phyloP scores from a whole-genome alignment of 2,888 invertebrate species.

The Philhelius pedissequus region DNA sequence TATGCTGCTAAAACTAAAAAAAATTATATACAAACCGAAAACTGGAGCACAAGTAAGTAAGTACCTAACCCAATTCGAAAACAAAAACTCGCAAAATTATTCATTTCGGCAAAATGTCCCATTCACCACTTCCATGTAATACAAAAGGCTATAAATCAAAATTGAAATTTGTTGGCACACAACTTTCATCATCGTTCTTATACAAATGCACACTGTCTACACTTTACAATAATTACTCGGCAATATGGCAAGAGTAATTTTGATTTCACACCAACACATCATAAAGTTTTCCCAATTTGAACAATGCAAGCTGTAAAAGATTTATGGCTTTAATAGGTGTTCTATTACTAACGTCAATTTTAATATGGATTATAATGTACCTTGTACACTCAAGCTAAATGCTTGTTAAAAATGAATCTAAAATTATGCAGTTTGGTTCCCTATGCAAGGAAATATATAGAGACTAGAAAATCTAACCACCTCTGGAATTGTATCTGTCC shows the following conservation, averaged over 20 bases:
- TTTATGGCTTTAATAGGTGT: slow-evolving; percentile 10
- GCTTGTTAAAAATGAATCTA: slow-evolving; percentile 3
- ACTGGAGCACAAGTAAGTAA: neutral
- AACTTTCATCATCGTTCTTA: neutral
- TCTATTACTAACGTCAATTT: neutral
- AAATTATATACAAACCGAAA: neutral
- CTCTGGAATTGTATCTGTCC: neutral
- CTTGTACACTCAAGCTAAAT: neutral
- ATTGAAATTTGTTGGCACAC: slow-evolving; percentile 9
- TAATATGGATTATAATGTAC: neutral
- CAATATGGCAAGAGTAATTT: neutral
- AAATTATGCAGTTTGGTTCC: neutral
- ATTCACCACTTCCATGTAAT: neutral
- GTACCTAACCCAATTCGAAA: neutral
- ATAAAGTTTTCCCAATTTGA: neutral
- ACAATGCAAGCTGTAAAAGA: neutral
- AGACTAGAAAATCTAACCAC: neutral
- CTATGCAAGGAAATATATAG: neutral
- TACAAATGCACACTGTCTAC: neutral
- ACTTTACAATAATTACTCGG: neutral
- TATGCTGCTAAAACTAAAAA: neutral
- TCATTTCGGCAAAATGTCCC: neutral
- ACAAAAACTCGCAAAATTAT: neutral
- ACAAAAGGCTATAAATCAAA: neutral
- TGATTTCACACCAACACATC: neutral